Evolutionary conservation across 2,113 vertebrate species (phyloP).

Genomic region (Aphyosemion australe): DNA sequence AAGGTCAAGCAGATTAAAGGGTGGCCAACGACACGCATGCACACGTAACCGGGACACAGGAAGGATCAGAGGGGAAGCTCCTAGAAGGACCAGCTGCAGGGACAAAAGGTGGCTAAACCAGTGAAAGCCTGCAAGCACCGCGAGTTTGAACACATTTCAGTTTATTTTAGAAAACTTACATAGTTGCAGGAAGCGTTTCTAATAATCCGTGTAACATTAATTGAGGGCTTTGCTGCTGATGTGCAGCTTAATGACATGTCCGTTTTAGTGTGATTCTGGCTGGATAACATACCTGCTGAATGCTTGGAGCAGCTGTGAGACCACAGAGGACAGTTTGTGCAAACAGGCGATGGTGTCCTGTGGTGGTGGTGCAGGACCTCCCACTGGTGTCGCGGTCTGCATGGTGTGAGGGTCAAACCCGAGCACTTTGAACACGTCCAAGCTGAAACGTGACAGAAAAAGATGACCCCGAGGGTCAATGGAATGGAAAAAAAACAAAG

Average conservation of each 20-base stretch:
- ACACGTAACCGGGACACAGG: conserved; percentile 1
- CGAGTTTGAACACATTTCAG: neutral
- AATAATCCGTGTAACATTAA: too few relatives aligned
- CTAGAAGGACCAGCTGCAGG: neutral
- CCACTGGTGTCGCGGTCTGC: conserved; percentile 47
- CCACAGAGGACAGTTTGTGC: conserved; percentile 82
- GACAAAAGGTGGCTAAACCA: neutral
- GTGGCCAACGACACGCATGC: neutral
- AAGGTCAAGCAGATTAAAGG: conserved; percentile 61
- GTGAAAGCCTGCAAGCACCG: neutral
- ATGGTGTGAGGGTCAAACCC: conserved; percentile 66
- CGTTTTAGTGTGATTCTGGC: neutral
- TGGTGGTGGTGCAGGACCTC: conserved; percentile 70
- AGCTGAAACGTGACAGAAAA: conserved; percentile 66
- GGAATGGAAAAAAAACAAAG: conserved; percentile 9
- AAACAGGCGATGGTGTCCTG: conserved; percentile 85
- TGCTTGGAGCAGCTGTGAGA: conserved; percentile 84
- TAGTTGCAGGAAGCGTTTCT: too few relatives aligned
- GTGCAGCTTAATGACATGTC: too few relatives aligned
- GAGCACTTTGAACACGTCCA: conserved; percentile 75
- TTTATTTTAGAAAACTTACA: too few relatives aligned
- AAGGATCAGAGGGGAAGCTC: neutral
- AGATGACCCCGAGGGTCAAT: conserved; percentile 31
- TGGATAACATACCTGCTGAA: conserved; percentile 82
- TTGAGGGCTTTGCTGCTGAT: too few relatives aligned